phyloP scores from a whole-genome alignment of 2,797 vertebrate genomes.

The Leptatherina wallacei region DNA sequence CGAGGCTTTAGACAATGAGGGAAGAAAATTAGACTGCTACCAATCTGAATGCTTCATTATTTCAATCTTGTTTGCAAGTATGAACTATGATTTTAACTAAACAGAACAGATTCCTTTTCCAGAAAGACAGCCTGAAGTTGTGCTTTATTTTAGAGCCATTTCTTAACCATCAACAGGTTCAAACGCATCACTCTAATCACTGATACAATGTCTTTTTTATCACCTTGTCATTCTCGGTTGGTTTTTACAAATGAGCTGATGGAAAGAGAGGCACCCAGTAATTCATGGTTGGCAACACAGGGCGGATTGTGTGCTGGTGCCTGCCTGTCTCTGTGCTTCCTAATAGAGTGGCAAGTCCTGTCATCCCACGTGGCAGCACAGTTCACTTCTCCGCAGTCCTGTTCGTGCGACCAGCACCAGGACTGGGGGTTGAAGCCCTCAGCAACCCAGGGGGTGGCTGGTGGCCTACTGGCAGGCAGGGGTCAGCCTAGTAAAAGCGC shows the following conservation, averaged over 20 bases:
- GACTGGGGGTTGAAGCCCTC: slow-evolving; percentile 62
- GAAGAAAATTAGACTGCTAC: slow-evolving; percentile 73
- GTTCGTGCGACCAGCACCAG: slow-evolving; percentile 76
- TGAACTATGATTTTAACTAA: slow-evolving; percentile 58
- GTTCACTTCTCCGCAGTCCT: slow-evolving; percentile 77
- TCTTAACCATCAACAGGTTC: slow-evolving; percentile 62
- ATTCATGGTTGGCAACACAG: slow-evolving; percentile 79
- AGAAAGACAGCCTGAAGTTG: slow-evolving; percentile 26
- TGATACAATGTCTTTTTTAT: slow-evolving; percentile 73
- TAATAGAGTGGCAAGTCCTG: slow-evolving; percentile 76
- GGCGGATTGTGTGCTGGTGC: slow-evolving; percentile 84
- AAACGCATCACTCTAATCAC: slow-evolving; percentile 61
- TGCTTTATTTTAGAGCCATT: slow-evolving; percentile 33
- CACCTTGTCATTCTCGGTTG: slow-evolving; percentile 79
- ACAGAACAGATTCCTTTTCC: slow-evolving; percentile 35
- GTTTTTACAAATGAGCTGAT: slow-evolving; percentile 83
- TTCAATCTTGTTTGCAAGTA: slow-evolving; percentile 74
- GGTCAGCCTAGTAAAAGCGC: slow-evolving; percentile 80
- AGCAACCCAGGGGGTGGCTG: slow-evolving; percentile 68
- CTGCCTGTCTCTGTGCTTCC: slow-evolving; percentile 82
- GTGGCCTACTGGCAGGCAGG: slow-evolving; percentile 70
- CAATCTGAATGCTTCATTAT: slow-evolving; percentile 77
- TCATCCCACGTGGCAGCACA: slow-evolving; percentile 84
- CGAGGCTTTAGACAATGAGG: slow-evolving; percentile 69
- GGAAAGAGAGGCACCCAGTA: slow-evolving; percentile 80